Percentiles rank a stretch among this genome's conserved stretches.
Conservation (phyloP, 1,140 invertebrate species). For the Zeugodacus cucurbitae region DNA sequence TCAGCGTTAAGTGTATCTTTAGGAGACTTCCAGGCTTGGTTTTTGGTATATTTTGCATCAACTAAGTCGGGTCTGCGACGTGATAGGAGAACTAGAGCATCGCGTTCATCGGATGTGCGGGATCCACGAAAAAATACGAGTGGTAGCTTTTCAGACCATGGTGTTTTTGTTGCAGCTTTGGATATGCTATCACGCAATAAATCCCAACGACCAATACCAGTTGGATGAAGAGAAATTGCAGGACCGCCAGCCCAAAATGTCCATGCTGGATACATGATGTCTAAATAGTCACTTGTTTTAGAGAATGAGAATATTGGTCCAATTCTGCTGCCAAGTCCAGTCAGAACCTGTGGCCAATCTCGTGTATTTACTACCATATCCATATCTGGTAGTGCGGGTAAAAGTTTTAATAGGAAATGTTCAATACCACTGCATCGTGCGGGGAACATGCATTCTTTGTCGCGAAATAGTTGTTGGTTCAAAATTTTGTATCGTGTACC, state of each 20-base stretch:
- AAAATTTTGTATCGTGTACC: slow-evolving; percentile 80
- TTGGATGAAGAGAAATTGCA: slow-evolving; percentile 92
- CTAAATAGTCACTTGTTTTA: slow-evolving; percentile 86
- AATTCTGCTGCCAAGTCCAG: slow-evolving; percentile 52
- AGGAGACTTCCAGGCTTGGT: slow-evolving; percentile 97
- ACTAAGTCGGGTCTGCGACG: slow-evolving; percentile 81
- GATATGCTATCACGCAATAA: slow-evolving; percentile 78
- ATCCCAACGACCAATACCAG: slow-evolving; percentile 94
- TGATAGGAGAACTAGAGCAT: slow-evolving; percentile 89
- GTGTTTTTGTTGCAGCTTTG: slow-evolving; percentile 73
- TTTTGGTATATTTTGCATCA: slow-evolving; percentile 96
- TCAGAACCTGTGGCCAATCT: slow-evolving; percentile 87
- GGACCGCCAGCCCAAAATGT: slow-evolving; percentile 98
- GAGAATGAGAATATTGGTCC: slow-evolving; percentile 94
- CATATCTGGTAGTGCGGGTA: slow-evolving; percentile 81
- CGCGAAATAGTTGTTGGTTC: slow-evolving; percentile 81
- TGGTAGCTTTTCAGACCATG: slow-evolving; percentile 82
- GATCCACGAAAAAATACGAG: slow-evolving; percentile 94
- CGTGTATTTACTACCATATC: slow-evolving; percentile 90
- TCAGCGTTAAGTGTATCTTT: slow-evolving; percentile 86
- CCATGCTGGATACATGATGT: slow-evolving; percentile 98
- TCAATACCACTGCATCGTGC: slow-evolving; percentile 91
- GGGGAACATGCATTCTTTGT: slow-evolving; percentile 90
- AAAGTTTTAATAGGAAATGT: slow-evolving; percentile 83
- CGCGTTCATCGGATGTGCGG: slow-evolving; percentile 89